Percentiles rank a stretch among this genome's conserved stretches.
Conservation (phyloP, 2,113 vertebrate species). For the Zingel zingel region DNA sequence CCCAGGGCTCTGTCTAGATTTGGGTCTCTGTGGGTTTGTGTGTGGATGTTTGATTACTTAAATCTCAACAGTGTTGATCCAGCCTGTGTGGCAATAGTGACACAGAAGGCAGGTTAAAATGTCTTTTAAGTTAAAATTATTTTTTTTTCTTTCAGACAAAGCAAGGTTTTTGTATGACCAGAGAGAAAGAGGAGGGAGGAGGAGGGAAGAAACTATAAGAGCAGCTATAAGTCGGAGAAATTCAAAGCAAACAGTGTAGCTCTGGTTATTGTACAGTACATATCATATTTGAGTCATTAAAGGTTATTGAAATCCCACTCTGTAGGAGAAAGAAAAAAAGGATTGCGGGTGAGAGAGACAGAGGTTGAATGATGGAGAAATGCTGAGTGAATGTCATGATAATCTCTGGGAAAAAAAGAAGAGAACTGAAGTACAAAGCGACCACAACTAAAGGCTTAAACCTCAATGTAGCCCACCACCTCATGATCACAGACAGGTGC, state of each 20-base stretch:
- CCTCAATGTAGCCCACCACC: slow-evolving; percentile 71
- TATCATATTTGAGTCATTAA: slow-evolving; percentile 40
- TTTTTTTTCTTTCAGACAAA: slow-evolving; percentile 6
- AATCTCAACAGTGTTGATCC: slow-evolving; percentile 31
- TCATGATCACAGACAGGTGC: slow-evolving; percentile 70
- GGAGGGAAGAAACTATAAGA: not conserved
- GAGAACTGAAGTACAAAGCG: slow-evolving; percentile 69
- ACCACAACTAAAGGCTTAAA: slow-evolving; percentile 77
- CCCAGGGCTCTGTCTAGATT: slow-evolving; percentile 8
- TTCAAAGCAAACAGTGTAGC: slow-evolving; percentile 36
- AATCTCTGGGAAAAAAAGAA: slow-evolving; percentile 44
- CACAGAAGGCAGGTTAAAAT: slow-evolving; percentile 25
- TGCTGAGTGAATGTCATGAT: slow-evolving; percentile 52
- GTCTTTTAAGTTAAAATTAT: not conserved
- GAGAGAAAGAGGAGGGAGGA: not conserved
- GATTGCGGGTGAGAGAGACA: slow-evolving; percentile 10
- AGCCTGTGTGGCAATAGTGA: not conserved
- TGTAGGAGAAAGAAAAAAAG: slow-evolving; percentile 20
- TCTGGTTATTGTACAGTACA: slow-evolving; percentile 33
- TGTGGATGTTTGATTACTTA: slow-evolving; percentile 39
- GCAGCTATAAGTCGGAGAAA: slow-evolving; percentile 22
- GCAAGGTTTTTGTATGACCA: not conserved
- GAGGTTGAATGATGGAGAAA: slow-evolving; percentile 49
- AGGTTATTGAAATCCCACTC: slow-evolving; percentile 40
- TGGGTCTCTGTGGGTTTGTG: slow-evolving; percentile 35